Conservation (phyloP, 1,140 invertebrate genomes). For the Samia ricini region DNA sequence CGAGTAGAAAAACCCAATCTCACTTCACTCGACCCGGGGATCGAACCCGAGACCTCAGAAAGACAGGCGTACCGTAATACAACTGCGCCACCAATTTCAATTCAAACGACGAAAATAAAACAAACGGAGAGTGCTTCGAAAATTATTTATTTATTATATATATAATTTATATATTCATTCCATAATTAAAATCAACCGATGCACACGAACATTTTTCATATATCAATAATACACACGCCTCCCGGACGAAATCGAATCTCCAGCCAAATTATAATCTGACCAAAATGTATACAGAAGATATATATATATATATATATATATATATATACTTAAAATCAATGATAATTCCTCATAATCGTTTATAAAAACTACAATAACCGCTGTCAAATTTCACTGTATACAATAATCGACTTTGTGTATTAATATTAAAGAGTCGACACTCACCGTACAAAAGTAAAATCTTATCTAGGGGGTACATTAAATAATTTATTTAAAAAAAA, state of each 20-base stretch:
- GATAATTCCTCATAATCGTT: not conserved
- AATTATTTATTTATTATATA: conserved; percentile 77
- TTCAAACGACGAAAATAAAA: conserved; percentile 38
- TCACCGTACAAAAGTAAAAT: conserved; percentile 24
- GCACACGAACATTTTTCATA: conserved; percentile 63
- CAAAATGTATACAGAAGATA: conserved; percentile 40
- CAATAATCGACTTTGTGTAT: conserved; percentile 32
- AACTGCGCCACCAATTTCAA: no score
- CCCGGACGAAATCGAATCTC: conserved; percentile 18
- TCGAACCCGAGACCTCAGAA: no score
- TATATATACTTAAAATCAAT: not conserved
- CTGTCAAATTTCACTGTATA: not conserved
- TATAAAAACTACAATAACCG: not conserved
- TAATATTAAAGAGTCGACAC: conserved; percentile 41
- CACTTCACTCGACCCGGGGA: no score
- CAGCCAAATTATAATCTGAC: conserved; percentile 9
- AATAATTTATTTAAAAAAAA: conserved; percentile 44
- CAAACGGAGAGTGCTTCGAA: conserved; percentile 65
- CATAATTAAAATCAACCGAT: conserved; percentile 72
- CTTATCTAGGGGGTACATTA: conserved; percentile 23
- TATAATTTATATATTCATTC: conserved; percentile 76
- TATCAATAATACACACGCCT: conserved; percentile 32
- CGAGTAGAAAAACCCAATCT: no score
- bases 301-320: not conserved
- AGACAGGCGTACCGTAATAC: no score